Evolutionary conservation across 2,888 invertebrate species (phyloP), one percentile per base, ranked within the genome.

Genomic region (Troides oblongomaculatus): DNA sequence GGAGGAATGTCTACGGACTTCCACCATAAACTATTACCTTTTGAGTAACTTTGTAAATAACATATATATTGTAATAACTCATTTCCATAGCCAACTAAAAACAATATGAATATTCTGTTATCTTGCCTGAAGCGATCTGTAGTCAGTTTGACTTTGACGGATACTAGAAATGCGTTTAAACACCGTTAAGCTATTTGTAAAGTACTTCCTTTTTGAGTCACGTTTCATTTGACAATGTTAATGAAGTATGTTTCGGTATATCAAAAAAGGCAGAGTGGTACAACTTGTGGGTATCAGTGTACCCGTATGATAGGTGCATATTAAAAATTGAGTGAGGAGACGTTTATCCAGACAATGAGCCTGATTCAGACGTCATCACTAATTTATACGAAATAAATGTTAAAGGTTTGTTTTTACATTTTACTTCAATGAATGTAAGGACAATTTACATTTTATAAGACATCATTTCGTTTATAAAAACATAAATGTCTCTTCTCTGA

Each of bases 141-240:
- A 61, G 39, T 61, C 21, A 18, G 43, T 61, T 39, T 18, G 61
- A 62, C 46, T 62, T 25, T 50, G 50, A 62, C 25, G 50, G 50
- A 43, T 62, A 14, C 12, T n/a, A 61, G 21, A n/a, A 8, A 3
- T 14, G 14, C 0, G 14, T 12, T 43, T 25, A 10, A 59, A 36
- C 30, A 59, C 30, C 30, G 30, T 59, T 59, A 59, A 59, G 30
- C 36, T 5, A 59, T 59, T 30, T 59, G 30, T 59, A 30, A 59
- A 46, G 46, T 46, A 8, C 43, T 59, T 14, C 14, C 30, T 59
- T 17, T 17, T 30, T 30, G 59, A 59, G 4, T 25, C 23, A 7
- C 59, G 3, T 18, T 30, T 59, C 59, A 30, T 59, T 59, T 59
- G 30, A 25, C 7, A 30, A 25, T 18, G 4, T 68, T 39, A 58